Evolutionary conservation across 2,888 invertebrate species (phyloP).

Genomic region (Hemistola chrysoprasaria): DNA sequence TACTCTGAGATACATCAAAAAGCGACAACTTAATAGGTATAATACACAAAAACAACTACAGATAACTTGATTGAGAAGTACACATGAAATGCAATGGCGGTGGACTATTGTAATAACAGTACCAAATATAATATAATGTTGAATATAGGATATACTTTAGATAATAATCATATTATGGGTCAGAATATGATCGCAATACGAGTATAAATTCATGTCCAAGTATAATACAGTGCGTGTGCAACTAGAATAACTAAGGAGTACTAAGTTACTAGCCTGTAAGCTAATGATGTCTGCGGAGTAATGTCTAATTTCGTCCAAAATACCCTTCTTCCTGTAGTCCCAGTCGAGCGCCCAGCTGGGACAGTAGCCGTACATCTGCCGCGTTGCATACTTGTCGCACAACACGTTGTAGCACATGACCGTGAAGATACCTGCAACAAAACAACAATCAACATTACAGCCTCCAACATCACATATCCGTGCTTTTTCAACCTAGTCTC

Average conservation of each 20-base stretch:
- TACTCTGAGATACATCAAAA: constrained; percentile 1
- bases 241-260: constrained; percentile 33
- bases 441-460: constrained; percentile 14
- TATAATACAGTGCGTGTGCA: constrained; percentile 30
- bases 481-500: constrained; percentile 1
- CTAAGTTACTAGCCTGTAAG: constrained; percentile 74
- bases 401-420: constrained; percentile 99
- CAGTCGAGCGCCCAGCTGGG: constrained; percentile 99
- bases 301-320: constrained; percentile 97
- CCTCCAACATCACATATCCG: constrained; percentile 4
- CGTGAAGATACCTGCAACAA: constrained; percentile 93
- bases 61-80: constrained; percentile 24
- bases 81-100: constrained; percentile 30
- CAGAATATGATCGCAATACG: constrained; percentile 19
- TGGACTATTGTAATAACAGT: constrained; percentile 29
- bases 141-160: not conserved
- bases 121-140: constrained; percentile 17
- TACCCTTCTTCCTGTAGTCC: constrained; percentile 99
- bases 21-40: constrained; percentile 15
- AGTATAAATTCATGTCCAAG: constrained; percentile 18
- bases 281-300: constrained; percentile 99
- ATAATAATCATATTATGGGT: constrained; percentile 7
- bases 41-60: constrained; percentile 23
- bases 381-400: constrained; percentile 99
- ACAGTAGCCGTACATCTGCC: constrained; percentile 99